Percentiles rank a stretch among this genome's conserved stretches.
phyloP scores from a whole-genome alignment of 2,113 vertebrate species.

The Aspiorhynchus laticeps region DNA sequence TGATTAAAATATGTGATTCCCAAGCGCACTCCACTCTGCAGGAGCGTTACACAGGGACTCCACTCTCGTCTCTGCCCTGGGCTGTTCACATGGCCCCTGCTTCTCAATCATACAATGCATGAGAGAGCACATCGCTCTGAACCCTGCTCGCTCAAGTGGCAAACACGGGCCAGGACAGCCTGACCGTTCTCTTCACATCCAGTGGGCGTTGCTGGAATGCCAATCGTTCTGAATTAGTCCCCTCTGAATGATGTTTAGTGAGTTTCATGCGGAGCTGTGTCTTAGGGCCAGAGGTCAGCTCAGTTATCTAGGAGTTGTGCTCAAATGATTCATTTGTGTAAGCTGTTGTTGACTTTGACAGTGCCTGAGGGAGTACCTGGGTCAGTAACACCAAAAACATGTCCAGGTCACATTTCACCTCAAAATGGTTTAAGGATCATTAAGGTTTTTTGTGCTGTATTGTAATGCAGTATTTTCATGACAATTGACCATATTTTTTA shows the following conservation, averaged over 20 bases:
- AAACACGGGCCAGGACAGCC: constrained; percentile 24
- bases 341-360: constrained; percentile 27
- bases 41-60: background rate
- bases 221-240: constrained; percentile 45
- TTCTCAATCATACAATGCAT: constrained; percentile 62
- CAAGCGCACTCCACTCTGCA: background rate
- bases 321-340: constrained; percentile 47
- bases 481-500: background rate
- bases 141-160: constrained; percentile 49
- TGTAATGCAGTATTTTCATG: background rate
- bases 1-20: constrained; percentile 6
- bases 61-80: background rate
- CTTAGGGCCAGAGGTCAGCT: constrained; percentile 41
- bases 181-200: constrained; percentile 23
- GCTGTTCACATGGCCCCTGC: constrained; percentile 35
- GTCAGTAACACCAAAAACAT: background rate
- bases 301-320: background rate
- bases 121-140: constrained; percentile 10
- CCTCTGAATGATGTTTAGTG: constrained; percentile 24
- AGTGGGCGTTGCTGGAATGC: constrained; percentile 48
- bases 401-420: background rate
- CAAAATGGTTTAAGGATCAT: background rate
- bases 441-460: background rate
- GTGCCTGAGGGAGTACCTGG: background rate
- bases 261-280: constrained; percentile 10